These are phyloP conservation scores for Galaxea fascicularis DNA, from an alignment of 92 coral and sea anemone species.

Conservation along the genomic window DNA sequence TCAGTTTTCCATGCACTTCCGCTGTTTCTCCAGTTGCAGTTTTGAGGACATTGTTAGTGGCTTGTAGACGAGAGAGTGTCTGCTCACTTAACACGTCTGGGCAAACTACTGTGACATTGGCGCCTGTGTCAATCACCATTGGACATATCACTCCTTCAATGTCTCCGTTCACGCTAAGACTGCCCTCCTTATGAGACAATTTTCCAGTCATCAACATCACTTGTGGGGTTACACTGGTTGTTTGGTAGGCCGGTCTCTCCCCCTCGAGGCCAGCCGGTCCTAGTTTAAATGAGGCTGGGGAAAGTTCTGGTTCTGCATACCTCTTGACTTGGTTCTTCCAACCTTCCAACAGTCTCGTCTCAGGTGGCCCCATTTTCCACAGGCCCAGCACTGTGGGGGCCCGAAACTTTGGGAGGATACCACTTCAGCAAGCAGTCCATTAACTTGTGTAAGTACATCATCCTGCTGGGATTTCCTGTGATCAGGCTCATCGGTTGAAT, in stretches of 20 bases:
- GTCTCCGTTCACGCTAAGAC: not conserved
- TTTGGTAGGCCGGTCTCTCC: not conserved
- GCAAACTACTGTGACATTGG: too few relatives aligned
- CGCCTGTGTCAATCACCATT: too few relatives aligned
- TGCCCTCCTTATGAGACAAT: too few relatives aligned
- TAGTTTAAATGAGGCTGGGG: not conserved
- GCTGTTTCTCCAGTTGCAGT: too few relatives aligned
- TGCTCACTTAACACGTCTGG: not conserved
- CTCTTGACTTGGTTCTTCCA: not conserved
- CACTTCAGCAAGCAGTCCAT: not conserved
- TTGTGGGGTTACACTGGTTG: not conserved
- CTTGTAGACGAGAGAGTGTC: not conserved
- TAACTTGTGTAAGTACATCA: not conserved
- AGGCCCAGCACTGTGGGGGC: too few relatives aligned
- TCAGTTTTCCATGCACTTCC: not conserved
- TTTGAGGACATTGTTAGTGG: not conserved
- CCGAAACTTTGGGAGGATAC: not conserved
- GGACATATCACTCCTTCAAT: not conserved
- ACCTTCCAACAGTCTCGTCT: too few relatives aligned
- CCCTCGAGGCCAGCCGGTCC: not conserved
- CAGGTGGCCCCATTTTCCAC: not conserved
- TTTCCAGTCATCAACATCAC: not conserved
- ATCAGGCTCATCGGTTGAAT: conserved; percentile 3
- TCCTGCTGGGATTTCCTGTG: not conserved
- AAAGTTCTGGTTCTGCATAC: too few relatives aligned